Base-by-base conservation (phyloP, 2,797 vertebrate species). In the Hydrophis major region DNA sequence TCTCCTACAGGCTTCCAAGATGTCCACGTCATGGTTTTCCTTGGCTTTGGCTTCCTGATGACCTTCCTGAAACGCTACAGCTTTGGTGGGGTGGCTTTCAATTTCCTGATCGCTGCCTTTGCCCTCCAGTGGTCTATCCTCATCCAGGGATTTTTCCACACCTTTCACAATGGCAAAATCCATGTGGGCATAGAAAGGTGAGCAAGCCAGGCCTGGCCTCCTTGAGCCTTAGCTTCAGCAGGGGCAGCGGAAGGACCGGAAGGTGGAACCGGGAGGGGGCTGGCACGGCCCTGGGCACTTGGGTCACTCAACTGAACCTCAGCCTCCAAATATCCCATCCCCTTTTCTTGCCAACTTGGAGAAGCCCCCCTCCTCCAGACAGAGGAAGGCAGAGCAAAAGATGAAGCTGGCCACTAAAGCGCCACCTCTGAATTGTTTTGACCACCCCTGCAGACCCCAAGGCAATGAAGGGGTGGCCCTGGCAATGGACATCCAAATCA, bases 1-100 rank as follows among this genome's bases (percentile, higher is more conserved):
- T 88, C 50, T 63, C 42, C 1, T 27, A 0, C 93, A 99, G 99
- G 98, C 95, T 99, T 98, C 97, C 98, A 98, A 96, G 98, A 99
- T 7, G 98, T 98, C 32, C 98, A 99, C 0, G 96, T 98, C 95
- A 99, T 99, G 97, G 98, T 98, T 96, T 99, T 99, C 94, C 97
- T 99, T 0, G 99, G 99, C 60, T 99, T 99, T 0, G 99, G 99
- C 87, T 99, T 99, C 94, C 97, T 99, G 89, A 98, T 99, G 98
- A 98, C 98, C 60, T 99, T 99, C 97, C 96, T 99, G 25, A 96
- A 98, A 96, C 98, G 98, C 0, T 99, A 99, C 0, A 98, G 99
- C 93, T 98, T 97, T 22, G 97, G 98, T 96, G 98, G 98, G 0
- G 96, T 98, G 27, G 98, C 98, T 93, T 98, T 98, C 96, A 99